Percentiles rank a stretch among this genome's conserved stretches.
Conservation (phyloP, 2,888 invertebrate species). For the Priocnemis perturbator region DNA sequence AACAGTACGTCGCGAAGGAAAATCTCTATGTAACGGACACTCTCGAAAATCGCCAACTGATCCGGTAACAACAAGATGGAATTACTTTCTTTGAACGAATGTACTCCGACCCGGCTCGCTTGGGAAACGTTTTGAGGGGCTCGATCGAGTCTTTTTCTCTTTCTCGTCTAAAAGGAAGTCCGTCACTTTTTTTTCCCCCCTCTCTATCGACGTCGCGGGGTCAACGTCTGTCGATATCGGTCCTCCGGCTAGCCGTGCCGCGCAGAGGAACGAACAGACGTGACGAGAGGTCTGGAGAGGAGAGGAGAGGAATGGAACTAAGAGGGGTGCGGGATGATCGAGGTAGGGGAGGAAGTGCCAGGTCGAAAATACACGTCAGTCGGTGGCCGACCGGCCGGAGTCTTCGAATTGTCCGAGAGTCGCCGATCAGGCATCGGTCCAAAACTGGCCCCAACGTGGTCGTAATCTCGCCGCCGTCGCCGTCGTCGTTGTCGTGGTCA, state of each 20-base stretch:
- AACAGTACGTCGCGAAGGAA: too few relatives aligned
- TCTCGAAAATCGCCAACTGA: too few relatives aligned
- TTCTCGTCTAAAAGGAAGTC: not conserved
- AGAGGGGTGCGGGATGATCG: not conserved
- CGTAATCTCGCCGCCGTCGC: conserved; percentile 4
- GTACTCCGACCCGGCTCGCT: too few relatives aligned
- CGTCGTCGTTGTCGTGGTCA: not conserved
- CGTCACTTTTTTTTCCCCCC: not conserved
- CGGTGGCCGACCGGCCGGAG: conserved; percentile 56
- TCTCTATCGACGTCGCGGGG: conserved; percentile 22
- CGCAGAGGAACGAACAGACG: conserved; percentile 19
- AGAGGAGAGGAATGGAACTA: conserved; percentile 21
- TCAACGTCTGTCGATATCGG: conserved; percentile 54
- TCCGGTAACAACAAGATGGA: too few relatives aligned
- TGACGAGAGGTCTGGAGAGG: conserved; percentile 13
- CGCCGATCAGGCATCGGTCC: conserved; percentile 71
- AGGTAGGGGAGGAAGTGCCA: conserved; percentile 50
- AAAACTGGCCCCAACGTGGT: conserved; percentile 51
- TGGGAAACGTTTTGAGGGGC: too few relatives aligned
- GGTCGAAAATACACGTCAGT: conserved; percentile 69
- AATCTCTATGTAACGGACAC: too few relatives aligned
- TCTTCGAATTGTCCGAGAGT: conserved; percentile 72
- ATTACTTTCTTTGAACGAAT: too few relatives aligned
- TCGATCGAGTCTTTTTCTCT: too few relatives aligned
- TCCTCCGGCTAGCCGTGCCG: conserved; percentile 23